A percentile compares a stretch with the other conserved stretches of the same genome.
Evolutionary conservation across 2,888 invertebrate species (phyloP).

Genomic region (Amorpha juglandis): DNA sequence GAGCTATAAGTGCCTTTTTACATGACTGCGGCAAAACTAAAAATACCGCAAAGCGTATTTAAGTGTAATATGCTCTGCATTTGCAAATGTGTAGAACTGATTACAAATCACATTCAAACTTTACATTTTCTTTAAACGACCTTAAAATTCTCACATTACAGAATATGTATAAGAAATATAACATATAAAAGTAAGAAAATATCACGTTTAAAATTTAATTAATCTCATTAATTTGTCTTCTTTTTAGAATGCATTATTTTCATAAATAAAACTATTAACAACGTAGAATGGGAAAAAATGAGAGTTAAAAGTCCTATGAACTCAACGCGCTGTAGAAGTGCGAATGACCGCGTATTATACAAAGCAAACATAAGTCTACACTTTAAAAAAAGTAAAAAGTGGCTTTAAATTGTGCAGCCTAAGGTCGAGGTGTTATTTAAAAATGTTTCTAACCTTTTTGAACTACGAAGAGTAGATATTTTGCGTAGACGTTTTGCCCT

Average conservation of each 20-base stretch:
- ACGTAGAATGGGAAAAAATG: conserved; percentile 38
- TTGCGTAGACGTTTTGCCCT: conserved; percentile 24
- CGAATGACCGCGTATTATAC: conserved; percentile 48
- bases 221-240: too few species aligned
- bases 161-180: too few species aligned
- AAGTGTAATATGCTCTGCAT: not conserved
- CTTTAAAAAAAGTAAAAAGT: conserved; percentile 33
- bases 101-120: not conserved
- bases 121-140: not conserved
- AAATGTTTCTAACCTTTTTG: conserved; percentile 23
- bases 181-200: too few species aligned
- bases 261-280: conserved; percentile 3
- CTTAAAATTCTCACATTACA: too few species aligned
- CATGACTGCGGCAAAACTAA: conserved; percentile 13
- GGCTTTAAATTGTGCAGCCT: not conserved
- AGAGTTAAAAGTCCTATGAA: conserved; percentile 34
- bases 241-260: too few species aligned
- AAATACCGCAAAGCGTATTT: conserved; percentile 8
- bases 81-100: not conserved
- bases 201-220: too few species aligned
- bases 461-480: conserved; percentile 23
- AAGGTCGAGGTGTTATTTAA: not conserved
- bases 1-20: conserved; percentile 19
- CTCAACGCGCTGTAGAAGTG: conserved; percentile 34
- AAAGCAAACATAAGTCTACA: conserved; percentile 39